Base-by-base conservation (phyloP, 30 jellyfish, hydroid and myxozoan species). In the Clytia hemisphaerica region DNA sequence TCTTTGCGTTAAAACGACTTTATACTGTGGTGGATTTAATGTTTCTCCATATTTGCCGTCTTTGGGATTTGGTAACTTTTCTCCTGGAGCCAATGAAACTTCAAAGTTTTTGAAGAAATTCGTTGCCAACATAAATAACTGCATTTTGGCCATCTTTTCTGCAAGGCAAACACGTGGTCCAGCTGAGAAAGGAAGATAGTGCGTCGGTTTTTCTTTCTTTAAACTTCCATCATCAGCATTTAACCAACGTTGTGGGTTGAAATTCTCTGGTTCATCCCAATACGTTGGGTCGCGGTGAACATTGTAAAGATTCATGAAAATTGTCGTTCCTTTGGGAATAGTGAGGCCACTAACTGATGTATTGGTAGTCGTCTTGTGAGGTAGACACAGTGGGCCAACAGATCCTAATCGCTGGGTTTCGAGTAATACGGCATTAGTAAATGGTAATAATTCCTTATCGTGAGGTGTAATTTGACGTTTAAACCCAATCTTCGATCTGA, bases 141-240 rank as follows among this genome's bases (percentile, higher is more conserved):
- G 84, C 28, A 79, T 60, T 45, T 70, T 26, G 47, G 94, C 94
- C 14, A 72, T 70, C 6, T 57, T 19, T 37, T 73, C 83, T 22
- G 90, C 94, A 19, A 82, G 78, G 79, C 94, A 82, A 6, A 82
- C 84, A 37, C 94, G 61, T 38, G 79, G 54, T 49, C 94, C 94
- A 29, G 94, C 89, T 16, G 94, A 82, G 62, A 82, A 82, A 3
- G 94, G 94, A 60, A 82, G 29, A 63, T 47, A 82, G 34, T 87
- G 71, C 31, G 47, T 42, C 44, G 61, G 71, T 21, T 68, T 71
- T 37, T 47, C 75, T 21, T 79, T 57, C 36, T 37, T 61, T 15
- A 82, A 59, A 4, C 25, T 21, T 21, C 78, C 88, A 0, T 73
- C n/a, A n/a, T n/a, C 67, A 4, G 65, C 90, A 55, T 73, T 74